Conservation (phyloP, 2,797 vertebrate genomes). For the Rhynchonycteris naso region DNA sequence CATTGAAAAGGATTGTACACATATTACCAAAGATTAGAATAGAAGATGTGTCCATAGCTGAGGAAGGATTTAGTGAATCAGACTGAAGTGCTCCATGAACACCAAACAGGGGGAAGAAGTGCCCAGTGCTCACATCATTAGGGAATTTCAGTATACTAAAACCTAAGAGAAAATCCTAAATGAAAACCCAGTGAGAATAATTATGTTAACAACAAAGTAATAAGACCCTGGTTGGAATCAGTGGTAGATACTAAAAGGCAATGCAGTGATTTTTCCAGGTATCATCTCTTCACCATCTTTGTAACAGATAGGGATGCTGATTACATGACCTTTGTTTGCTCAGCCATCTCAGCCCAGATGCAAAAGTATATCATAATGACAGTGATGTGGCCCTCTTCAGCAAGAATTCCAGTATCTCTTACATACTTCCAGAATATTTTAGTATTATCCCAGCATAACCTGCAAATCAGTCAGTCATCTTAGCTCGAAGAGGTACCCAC, state of each 20-base stretch:
- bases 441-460: neutral
- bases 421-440: neutral
- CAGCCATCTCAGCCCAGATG: neutral
- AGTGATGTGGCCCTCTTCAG: neutral
- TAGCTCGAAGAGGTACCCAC: neutral
- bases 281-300: neutral
- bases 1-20: neutral
- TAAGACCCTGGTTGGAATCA: neutral
- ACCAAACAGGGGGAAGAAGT: neutral
- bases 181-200: slow-evolving; percentile 30
- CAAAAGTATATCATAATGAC: neutral
- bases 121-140: neutral
- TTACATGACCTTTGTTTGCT: neutral
- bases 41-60: neutral
- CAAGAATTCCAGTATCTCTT: neutral
- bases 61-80: neutral
- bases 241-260: neutral
- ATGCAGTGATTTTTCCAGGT: neutral
- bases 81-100: neutral
- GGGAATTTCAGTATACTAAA: neutral
- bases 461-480: neutral
- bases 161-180: neutral
- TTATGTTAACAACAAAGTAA: neutral
- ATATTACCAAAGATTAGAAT: neutral
- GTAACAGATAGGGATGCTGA: neutral